A percentile compares a stretch with the other conserved stretches of the same genome.
Conservation (phyloP, 2,888 invertebrate species). For the Teleogryllus oceanicus region DNA sequence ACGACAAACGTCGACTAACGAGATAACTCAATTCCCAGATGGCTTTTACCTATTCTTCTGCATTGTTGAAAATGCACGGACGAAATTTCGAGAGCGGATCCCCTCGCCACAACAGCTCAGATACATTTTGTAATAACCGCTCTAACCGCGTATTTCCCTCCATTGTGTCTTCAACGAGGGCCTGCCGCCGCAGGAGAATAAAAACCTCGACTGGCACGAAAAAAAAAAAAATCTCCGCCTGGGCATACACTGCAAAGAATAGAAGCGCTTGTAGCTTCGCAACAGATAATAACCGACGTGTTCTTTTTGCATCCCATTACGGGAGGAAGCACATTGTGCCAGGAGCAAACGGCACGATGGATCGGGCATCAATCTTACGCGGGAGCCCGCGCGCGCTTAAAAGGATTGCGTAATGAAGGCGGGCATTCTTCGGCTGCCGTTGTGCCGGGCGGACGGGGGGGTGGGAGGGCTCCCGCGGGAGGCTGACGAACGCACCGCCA, state of each 20-base stretch:
- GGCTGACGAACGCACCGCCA: background rate
- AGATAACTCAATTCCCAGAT: no score
- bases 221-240: background rate
- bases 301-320: conserved; percentile 11
- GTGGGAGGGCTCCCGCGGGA: background rate
- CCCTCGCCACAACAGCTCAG: background rate
- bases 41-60: no score
- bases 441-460: background rate
- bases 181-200: background rate
- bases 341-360: background rate
- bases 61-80: no score
- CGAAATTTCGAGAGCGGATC: no score
- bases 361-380: conserved; percentile 18
- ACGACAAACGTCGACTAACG: no score
- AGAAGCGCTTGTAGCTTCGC: background rate
- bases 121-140: background rate
- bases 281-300: background rate
- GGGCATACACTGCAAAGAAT: background rate
- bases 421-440: background rate
- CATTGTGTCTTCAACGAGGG: background rate
- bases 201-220: background rate
- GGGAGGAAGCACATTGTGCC: background rate
- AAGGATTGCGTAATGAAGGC: conserved; percentile 18
- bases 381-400: background rate
- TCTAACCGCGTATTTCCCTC: background rate